A percentile compares a stretch with the other conserved stretches of the same genome.
These are phyloP conservation scores for Scrobipalpa costella DNA, from an alignment of 2,888 invertebrate species.

Conservation along the genomic window DNA sequence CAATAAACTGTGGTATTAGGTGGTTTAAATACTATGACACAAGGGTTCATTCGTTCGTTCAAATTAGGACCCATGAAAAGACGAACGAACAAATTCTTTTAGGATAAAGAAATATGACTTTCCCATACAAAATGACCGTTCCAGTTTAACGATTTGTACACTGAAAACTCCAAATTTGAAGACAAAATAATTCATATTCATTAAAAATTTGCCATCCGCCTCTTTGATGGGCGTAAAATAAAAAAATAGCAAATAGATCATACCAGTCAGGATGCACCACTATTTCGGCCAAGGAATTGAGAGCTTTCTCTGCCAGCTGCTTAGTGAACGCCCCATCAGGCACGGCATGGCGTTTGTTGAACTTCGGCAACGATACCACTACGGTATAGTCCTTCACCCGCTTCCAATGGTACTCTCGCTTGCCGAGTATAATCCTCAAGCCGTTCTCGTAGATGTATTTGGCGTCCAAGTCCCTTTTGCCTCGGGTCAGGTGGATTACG, in stretches of 20 bases:
- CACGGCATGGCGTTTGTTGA: slow-evolving; percentile 53
- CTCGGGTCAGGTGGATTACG: not conserved
- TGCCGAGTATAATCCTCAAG: slow-evolving; percentile 58
- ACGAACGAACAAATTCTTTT: too few relatives aligned
- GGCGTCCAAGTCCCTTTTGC: slow-evolving; percentile 19
- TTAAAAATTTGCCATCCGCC: too few relatives aligned
- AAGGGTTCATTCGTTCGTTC: too few relatives aligned
- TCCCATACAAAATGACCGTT: too few relatives aligned
- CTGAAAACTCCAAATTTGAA: too few relatives aligned
- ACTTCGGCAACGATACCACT: slow-evolving; percentile 60
- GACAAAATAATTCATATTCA: too few relatives aligned
- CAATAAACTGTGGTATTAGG: too few relatives aligned
- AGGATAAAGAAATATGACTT: too few relatives aligned
- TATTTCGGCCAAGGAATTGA: slow-evolving; percentile 59
- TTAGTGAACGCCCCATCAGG: slow-evolving; percentile 56
- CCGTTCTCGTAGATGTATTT: slow-evolving; percentile 37
- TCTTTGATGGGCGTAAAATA: too few relatives aligned
- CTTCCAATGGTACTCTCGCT: slow-evolving; percentile 62
- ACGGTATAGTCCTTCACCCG: slow-evolving; percentile 67
- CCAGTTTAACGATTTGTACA: too few relatives aligned
- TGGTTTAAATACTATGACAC: too few relatives aligned
- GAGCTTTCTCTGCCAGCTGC: slow-evolving; percentile 57
- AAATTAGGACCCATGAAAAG: too few relatives aligned
- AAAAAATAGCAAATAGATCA: not conserved
- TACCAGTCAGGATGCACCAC: slow-evolving; percentile 72